Percentiles rank a stretch among this genome's conserved stretches.
Conservation (phyloP, 2,113 vertebrate species). For the Xyrauchen texanus region DNA sequence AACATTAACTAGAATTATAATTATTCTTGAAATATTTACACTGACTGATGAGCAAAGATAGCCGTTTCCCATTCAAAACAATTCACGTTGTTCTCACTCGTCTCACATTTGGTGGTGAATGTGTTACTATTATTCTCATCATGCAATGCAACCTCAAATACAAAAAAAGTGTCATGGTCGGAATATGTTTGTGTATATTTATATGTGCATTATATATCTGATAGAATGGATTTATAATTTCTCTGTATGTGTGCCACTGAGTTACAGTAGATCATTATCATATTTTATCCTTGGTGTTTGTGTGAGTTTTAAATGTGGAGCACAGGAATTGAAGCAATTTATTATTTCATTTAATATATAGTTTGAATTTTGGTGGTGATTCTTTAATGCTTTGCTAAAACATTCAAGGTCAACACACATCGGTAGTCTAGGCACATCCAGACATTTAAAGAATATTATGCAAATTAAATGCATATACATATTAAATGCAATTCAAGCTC, state of each 20-base stretch:
- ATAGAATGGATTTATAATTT: neutral
- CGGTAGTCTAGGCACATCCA: no score
- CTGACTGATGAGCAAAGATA: no score
- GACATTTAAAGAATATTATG: no score
- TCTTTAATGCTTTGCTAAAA: no score
- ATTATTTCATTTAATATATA: neutral
- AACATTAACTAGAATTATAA: no score
- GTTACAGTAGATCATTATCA: neutral
- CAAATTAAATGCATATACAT: neutral
- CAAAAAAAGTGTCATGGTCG: conserved; percentile 21
- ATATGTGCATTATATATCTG: conserved; percentile 9
- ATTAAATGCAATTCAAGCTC: neutral
- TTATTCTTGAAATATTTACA: no score
- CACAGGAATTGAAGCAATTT: neutral
- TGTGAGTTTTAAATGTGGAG: neutral
- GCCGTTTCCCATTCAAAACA: neutral
- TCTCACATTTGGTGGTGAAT: conserved; percentile 30
- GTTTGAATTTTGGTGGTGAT: neutral
- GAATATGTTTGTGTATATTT: conserved; percentile 29
- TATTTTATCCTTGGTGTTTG: no score
- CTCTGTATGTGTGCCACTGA: neutral
- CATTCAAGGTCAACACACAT: no score
- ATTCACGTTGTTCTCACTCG: conserved; percentile 11
- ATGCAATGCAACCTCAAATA: conserved; percentile 34
- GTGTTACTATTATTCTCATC: conserved; percentile 53